Conservation (phyloP, 1,140 invertebrate species). For the Papilio dardanus region DNA sequence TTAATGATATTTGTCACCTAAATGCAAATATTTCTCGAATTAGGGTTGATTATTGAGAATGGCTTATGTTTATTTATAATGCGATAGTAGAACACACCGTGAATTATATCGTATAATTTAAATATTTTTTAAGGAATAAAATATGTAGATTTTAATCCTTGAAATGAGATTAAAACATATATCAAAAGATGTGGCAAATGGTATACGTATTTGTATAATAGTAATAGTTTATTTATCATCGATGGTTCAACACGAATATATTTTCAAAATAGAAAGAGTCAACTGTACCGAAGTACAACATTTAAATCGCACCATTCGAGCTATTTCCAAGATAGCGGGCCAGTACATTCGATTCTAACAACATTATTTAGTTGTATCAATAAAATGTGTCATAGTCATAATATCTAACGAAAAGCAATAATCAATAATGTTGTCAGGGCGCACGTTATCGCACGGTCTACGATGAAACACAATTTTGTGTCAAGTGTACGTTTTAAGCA, state of each 20-base stretch:
- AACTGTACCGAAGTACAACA: background rate
- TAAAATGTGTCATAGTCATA: constrained; percentile 19
- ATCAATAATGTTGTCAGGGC: constrained; percentile 35
- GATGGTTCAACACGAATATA: too few species aligned
- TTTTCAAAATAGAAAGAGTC: background rate
- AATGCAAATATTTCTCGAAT: background rate
- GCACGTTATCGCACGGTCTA: constrained; percentile 47
- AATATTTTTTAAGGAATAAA: background rate
- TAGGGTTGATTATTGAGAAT: constrained; percentile 5
- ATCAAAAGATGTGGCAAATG: background rate
- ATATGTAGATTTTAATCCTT: background rate
- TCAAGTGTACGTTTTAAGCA: constrained; percentile 51
- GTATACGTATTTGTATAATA: too few species aligned
- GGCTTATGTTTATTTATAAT: constrained; percentile 2
- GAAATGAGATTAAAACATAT: background rate
- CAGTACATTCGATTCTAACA: background rate
- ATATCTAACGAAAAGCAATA: background rate
- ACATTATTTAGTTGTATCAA: constrained; percentile 9
- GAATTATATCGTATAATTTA: background rate
- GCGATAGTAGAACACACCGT: background rate
- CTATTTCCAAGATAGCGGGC: background rate
- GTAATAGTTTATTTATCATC: too few species aligned
- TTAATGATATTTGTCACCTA: background rate
- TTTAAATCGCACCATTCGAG: background rate
- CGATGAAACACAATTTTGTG: constrained; percentile 53